Percentiles rank a stretch among this genome's conserved stretches.
Conservation (phyloP, 2,113 vertebrate species). For the Saccopteryx leptura region DNA sequence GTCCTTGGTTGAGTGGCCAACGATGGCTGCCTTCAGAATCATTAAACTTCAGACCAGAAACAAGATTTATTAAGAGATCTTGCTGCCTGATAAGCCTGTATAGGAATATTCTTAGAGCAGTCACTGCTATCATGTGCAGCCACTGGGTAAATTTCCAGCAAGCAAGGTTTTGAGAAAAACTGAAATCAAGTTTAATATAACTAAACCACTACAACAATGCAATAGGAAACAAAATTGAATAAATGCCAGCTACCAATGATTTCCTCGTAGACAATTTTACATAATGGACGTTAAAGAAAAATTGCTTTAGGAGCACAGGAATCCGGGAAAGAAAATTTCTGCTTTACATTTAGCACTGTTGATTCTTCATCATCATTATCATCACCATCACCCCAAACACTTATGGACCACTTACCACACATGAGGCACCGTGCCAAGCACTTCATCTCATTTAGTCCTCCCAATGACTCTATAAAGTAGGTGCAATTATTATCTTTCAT, state of each 20-base stretch:
- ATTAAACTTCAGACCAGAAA: constrained; percentile 67
- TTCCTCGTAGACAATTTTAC: neutral
- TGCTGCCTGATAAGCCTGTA: constrained; percentile 58
- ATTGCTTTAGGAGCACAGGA: neutral
- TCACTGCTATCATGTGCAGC: neutral
- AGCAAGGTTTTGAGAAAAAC: constrained; percentile 46
- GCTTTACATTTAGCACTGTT: neutral
- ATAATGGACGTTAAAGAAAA: constrained; percentile 26
- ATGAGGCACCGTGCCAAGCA: neutral
- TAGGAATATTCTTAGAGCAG: neutral
- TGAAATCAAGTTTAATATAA: constrained; percentile 68
- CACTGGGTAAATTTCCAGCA: constrained; percentile 58
- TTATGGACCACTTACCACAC: neutral
- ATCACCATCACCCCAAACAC: neutral
- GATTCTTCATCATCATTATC: neutral
- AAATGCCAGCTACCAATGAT: constrained; percentile 13
- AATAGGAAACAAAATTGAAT: constrained; percentile 22
- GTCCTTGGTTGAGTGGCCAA: constrained; percentile 71
- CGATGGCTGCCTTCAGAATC: constrained; percentile 65
- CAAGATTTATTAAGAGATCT: constrained; percentile 77
- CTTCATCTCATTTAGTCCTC: neutral
- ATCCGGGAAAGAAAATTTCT: neutral
- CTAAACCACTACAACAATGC: constrained; percentile 46
- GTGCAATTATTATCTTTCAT: neutral
- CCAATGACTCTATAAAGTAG: neutral